These are phyloP conservation scores for Cyaniris semiargus DNA, from an alignment of 2,888 invertebrate genomes.

Conservation along the genomic window DNA sequence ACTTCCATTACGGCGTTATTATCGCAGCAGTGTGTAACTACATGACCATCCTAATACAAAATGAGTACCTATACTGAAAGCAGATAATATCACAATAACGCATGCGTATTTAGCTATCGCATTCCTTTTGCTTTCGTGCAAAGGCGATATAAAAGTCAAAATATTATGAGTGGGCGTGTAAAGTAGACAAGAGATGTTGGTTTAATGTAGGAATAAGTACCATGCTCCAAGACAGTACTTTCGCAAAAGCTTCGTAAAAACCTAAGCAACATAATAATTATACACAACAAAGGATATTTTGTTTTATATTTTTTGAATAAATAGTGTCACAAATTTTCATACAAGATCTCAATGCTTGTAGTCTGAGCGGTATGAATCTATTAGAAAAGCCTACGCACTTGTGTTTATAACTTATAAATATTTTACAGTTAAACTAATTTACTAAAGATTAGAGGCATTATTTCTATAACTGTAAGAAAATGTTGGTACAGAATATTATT, in stretches of 20 bases:
- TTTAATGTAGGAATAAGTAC: not conserved
- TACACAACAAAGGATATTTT: not conserved
- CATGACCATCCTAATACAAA: no score
- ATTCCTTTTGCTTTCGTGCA: no score
- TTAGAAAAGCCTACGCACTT: constrained; percentile 6
- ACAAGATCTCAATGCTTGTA: no score
- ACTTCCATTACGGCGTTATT: no score
- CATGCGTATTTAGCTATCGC: no score
- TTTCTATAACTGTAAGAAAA: not conserved
- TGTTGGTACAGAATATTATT: not conserved
- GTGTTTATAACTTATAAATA: constrained; percentile 18
- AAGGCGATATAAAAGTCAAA: not conserved
- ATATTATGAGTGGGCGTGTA: no score
- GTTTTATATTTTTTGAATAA: not conserved
- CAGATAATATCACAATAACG: no score
- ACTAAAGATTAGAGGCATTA: not conserved
- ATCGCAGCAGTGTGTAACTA: no score
- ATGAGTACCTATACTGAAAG: no score
- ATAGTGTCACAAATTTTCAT: no score
- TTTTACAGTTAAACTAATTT: constrained; percentile 13
- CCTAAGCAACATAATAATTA: not conserved
- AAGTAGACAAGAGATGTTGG: not conserved
- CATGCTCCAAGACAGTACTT: not conserved
- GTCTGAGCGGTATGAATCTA: not conserved
- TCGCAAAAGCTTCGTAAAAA: not conserved